Percentiles rank a stretch among this genome's conserved stretches.
Evolutionary conservation across 2,888 invertebrate genomes (phyloP).

Genomic region (Ischnura elegans): DNA sequence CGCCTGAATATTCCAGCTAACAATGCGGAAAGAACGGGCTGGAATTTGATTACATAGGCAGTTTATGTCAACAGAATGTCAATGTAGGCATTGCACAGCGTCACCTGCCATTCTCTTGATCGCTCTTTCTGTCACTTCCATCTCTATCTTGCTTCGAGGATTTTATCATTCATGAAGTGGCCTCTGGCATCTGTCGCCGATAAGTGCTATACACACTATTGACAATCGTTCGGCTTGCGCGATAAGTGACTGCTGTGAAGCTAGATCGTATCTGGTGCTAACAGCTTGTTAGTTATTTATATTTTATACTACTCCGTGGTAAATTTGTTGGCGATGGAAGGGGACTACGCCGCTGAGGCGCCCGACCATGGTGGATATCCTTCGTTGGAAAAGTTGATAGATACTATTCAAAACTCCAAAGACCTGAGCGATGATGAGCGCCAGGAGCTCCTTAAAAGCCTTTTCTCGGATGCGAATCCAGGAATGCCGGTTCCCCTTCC

Average conservation of each 20-base stretch:
- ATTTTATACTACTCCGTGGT: neutral
- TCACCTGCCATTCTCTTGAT: neutral
- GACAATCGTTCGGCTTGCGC: neutral
- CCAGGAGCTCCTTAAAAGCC: conserved; percentile 80
- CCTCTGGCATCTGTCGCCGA: neutral
- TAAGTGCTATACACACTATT: neutral
- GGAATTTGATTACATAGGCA: conserved; percentile 12
- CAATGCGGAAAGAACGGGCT: neutral
- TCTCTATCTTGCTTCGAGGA: neutral
- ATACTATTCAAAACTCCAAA: conserved; percentile 80
- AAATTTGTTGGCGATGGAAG: neutral
- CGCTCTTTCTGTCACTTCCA: neutral
- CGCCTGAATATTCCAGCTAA: neutral
- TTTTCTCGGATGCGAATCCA: conserved; percentile 78
- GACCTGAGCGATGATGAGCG: conserved; percentile 83
- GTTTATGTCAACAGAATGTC: neutral
- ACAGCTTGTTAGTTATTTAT: neutral
- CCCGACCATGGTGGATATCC: conserved; percentile 77
- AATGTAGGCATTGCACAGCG: neutral
- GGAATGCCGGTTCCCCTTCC: conserved; percentile 69
- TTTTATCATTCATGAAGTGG: neutral
- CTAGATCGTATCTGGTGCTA: neutral
- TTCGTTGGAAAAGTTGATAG: conserved; percentile 81
- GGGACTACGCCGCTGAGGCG: neutral
- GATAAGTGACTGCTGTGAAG: neutral